Conservation (phyloP, 1,140 invertebrate genomes). For the Neodiprion fabricii region DNA sequence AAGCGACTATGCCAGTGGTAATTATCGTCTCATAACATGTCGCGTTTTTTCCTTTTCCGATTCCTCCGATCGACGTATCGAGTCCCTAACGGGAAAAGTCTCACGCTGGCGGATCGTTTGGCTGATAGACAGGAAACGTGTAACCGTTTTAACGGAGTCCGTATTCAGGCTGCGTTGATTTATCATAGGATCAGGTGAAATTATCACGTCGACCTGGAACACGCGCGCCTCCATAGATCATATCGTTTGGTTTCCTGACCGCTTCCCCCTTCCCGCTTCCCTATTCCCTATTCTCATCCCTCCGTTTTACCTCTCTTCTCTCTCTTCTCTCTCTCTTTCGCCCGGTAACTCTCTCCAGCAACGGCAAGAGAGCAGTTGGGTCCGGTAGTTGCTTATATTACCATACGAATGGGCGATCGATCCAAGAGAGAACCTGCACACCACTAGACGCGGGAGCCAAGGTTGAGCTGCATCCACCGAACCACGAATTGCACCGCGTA, state of each 20-base stretch:
- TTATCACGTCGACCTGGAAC: conserved; percentile 39
- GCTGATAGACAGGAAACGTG: too few relatives aligned
- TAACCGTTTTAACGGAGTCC: too few relatives aligned
- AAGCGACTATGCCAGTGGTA: too few relatives aligned
- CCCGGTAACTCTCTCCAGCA: conserved; percentile 21
- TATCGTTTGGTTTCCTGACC: conserved; percentile 50
- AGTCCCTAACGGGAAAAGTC: too few relatives aligned
- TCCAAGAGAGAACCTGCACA: conserved; percentile 1
- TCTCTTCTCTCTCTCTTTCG: conserved; percentile 25
- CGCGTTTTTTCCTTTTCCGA: too few relatives aligned
- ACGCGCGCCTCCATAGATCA: conserved; percentile 49
- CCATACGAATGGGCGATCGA: conserved; percentile 6
- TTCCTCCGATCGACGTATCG: too few relatives aligned
- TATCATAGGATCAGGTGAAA: conserved; percentile 44
- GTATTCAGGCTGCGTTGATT: conserved; percentile 34
- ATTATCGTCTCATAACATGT: too few relatives aligned
- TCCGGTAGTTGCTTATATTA: conserved; percentile 5
- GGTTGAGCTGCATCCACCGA: conserved; percentile 26
- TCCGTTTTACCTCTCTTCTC: conserved; percentile 16
- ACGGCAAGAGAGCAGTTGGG: conserved; percentile 4
- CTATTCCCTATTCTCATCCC: background rate
- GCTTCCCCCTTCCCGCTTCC: conserved; percentile 17
- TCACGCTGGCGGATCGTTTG: too few relatives aligned
- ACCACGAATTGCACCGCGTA: conserved; percentile 10
- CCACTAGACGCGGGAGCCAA: background rate